A percentile compares a stretch with the other conserved stretches of the same genome.
Evolutionary conservation across 2,888 invertebrate genomes (phyloP).

Genomic region (Pollenia angustigena): DNA sequence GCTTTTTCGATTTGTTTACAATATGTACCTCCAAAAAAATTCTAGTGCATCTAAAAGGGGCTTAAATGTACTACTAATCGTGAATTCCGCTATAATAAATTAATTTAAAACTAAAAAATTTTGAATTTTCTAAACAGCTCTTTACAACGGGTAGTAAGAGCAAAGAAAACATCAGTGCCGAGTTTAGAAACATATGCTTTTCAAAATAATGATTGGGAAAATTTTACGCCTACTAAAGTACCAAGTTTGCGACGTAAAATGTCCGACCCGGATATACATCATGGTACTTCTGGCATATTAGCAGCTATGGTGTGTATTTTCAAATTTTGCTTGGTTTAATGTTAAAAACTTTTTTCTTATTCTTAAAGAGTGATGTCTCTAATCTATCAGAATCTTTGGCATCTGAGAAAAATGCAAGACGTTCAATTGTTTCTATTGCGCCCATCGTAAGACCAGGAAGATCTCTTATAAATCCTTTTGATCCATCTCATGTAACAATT

Average conservation of each 20-base stretch:
- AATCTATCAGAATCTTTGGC: conserved; percentile 83
- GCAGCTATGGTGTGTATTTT: conserved; percentile 81
- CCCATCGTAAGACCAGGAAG: conserved; percentile 90
- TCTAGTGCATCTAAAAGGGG: no score
- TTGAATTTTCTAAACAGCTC: conserved; percentile 79
- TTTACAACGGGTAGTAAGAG: conserved; percentile 87
- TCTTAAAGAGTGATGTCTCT: conserved; percentile 79
- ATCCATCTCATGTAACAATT: conserved; percentile 98
- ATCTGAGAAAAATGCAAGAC: conserved; percentile 82
- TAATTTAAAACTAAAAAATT: background rate
- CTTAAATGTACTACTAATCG: no score
- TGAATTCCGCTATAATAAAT: no score
- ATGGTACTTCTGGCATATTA: conserved; percentile 87
- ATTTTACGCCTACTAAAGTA: conserved; percentile 85
- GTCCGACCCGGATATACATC: conserved; percentile 95
- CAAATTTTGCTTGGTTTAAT: background rate
- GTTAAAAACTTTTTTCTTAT: conserved; percentile 12
- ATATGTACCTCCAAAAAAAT: no score
- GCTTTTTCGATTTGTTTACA: no score
- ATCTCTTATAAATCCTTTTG: conserved; percentile 98
- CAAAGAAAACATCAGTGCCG: conserved; percentile 91
- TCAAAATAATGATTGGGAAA: conserved; percentile 82
- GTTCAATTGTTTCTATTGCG: conserved; percentile 84
- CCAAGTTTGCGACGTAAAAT: conserved; percentile 89
- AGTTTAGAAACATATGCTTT: conserved; percentile 86